phyloP scores from a whole-genome alignment of 2,113 vertebrate genomes.

The Dipodomys stephensi region DNA sequence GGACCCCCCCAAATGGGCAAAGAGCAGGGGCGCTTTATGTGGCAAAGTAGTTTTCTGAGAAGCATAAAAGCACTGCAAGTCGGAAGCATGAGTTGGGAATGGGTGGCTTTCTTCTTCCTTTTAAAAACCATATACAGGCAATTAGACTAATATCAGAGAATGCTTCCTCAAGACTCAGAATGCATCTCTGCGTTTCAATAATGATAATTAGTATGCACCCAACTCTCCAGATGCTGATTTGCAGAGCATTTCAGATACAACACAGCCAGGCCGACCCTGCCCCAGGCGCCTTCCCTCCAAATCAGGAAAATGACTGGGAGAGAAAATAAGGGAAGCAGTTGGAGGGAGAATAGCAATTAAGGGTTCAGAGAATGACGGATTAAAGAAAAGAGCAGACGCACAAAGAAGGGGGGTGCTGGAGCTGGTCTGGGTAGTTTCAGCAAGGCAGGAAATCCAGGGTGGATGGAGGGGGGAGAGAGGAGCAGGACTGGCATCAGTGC shows the following conservation, averaged over 20 bases:
- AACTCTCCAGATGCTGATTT: slow-evolving; percentile 67
- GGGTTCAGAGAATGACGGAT: slow-evolving; percentile 30
- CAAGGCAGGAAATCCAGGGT: neutral
- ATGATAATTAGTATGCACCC: slow-evolving; percentile 66
- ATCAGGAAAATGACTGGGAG: slow-evolving; percentile 31
- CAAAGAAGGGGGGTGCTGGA: neutral
- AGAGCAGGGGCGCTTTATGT: too few species aligned
- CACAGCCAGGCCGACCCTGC: slow-evolving; percentile 49
- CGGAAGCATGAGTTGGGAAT: neutral
- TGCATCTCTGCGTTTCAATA: slow-evolving; percentile 65
- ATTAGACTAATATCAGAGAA: slow-evolving; percentile 34
- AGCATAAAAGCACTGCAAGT: neutral
- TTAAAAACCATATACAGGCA: slow-evolving; percentile 63
- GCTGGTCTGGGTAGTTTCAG: neutral
- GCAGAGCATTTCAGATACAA: slow-evolving; percentile 62
- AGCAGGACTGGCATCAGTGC: too few species aligned
- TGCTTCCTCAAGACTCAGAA: slow-evolving; percentile 44
- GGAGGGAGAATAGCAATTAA: slow-evolving; percentile 61
- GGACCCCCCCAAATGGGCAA: neutral
- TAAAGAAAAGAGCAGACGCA: slow-evolving; percentile 19
- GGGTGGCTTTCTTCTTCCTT: slow-evolving; percentile 34
- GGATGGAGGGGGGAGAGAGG: too few species aligned
- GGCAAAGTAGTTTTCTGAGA: neutral
- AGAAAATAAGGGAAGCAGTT: slow-evolving; percentile 43
- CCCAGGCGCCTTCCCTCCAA: slow-evolving; percentile 50